These are phyloP conservation scores for Hypomecis atomaria DNA, from an alignment of 2,888 invertebrate genomes.

Conservation along the genomic window DNA sequence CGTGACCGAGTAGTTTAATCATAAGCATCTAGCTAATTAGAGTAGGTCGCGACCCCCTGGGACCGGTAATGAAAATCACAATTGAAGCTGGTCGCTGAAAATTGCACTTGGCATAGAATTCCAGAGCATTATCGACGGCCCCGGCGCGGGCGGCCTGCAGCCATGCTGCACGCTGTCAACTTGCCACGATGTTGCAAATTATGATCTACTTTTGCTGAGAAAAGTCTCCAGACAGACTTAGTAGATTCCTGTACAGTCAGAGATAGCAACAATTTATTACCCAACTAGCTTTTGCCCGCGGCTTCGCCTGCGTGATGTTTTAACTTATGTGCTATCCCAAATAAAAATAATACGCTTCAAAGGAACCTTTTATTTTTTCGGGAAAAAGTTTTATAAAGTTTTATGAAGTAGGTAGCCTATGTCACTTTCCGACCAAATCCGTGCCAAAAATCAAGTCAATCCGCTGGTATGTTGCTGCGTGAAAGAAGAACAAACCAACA, in stretches of 20 bases:
- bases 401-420: no score
- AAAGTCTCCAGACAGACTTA: constrained; percentile 20
- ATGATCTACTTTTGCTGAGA: constrained; percentile 46
- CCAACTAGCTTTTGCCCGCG: no score
- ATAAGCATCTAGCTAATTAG: constrained; percentile 83
- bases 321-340: no score
- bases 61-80: constrained; percentile 81
- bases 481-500: no score
- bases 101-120: constrained; percentile 75
- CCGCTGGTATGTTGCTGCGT: no score
- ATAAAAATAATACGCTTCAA: no score
- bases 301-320: no score
- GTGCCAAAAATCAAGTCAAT: no score
- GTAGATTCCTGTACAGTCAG: background rate
- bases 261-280: no score
- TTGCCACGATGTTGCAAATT: constrained; percentile 47
- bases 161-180: constrained; percentile 50
- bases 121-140: constrained; percentile 61
- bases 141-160: constrained; percentile 45
- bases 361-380: no score
- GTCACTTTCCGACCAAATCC: no score
- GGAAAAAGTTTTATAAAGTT: no score
- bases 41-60: constrained; percentile 79
- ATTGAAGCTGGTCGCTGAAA: constrained; percentile 77
- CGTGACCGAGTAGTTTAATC: constrained; percentile 81